Conservation (phyloP, 35 echinoderm and acorn worm species). For the Apostichopus parvimensis region DNA sequence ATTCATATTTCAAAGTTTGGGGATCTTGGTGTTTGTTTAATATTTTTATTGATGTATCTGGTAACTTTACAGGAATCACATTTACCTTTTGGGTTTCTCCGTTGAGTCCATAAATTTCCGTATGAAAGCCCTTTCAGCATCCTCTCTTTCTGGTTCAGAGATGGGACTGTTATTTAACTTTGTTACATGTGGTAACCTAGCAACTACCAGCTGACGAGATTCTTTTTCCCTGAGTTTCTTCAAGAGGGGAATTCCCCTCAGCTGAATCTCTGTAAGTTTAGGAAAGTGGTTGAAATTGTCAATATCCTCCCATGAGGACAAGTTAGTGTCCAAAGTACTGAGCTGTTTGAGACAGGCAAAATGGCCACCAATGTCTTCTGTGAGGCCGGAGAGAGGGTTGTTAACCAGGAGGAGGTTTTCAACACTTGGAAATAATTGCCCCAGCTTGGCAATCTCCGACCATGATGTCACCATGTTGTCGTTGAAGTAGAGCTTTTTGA, state of each 20-base stretch:
- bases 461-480: constrained; percentile 27
- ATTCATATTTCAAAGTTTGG: too few species aligned
- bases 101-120: constrained; percentile 25
- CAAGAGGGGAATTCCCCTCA: constrained; percentile 25
- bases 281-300: constrained; percentile 41
- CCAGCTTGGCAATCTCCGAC: constrained; percentile 35
- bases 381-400: constrained; percentile 21
- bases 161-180: constrained; percentile 40
- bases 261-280: constrained; percentile 14
- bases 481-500: constrained; percentile 34
- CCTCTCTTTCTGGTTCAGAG: constrained; percentile 24
- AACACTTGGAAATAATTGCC: constrained; percentile 15
- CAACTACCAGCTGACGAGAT: constrained; percentile 31
- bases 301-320: constrained; percentile 42
- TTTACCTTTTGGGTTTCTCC: constrained; percentile 44
- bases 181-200: constrained; percentile 8
- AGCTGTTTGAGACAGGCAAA: constrained; percentile 36
- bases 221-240: constrained; percentile 13
- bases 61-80: background rate
- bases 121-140: constrained; percentile 33
- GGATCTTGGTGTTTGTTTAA: too few species aligned
- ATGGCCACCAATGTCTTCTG: constrained; percentile 15
- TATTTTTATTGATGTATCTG: background rate
- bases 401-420: constrained; percentile 12
- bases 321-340: constrained; percentile 16